These are phyloP conservation scores for Mobula birostris DNA, from an alignment of 2,113 vertebrate species.

Conservation along the genomic window DNA sequence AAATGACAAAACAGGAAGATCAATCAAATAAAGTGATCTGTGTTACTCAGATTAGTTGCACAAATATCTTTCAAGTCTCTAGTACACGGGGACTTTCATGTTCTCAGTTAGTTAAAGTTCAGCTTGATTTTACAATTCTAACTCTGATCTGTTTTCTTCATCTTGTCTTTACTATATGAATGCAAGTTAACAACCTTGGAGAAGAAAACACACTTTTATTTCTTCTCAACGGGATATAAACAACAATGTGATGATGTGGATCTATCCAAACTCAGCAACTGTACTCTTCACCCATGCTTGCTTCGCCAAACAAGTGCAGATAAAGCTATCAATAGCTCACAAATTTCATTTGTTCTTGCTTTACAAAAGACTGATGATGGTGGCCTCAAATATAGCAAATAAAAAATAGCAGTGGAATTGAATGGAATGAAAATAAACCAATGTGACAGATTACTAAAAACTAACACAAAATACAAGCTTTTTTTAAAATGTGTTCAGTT, in stretches of 20 bases:
- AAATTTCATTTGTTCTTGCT: too few species aligned
- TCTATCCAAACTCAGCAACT: background rate
- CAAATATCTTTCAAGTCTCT: background rate
- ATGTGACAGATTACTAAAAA: too few species aligned
- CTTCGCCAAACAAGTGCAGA: too few species aligned
- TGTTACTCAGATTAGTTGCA: background rate
- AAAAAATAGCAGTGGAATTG: too few species aligned
- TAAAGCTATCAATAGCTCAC: too few species aligned
- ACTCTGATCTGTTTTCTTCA: background rate
- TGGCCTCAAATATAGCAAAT: too few species aligned
- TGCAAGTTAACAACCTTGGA: background rate
- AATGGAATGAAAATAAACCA: too few species aligned
- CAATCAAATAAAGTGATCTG: background rate
- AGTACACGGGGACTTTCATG: background rate
- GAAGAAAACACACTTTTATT: background rate
- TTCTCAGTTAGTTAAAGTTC: background rate
- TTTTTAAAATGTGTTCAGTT: too few species aligned
- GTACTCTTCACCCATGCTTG: background rate
- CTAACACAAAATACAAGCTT: too few species aligned
- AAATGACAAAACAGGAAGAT: constrained; percentile 20
- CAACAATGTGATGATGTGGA: background rate
- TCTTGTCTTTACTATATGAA: background rate
- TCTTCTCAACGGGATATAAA: background rate
- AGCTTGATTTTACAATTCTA: background rate
- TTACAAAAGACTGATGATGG: too few species aligned